phyloP scores from a whole-genome alignment of 2,113 vertebrate genomes.

The Syrmaticus mikado region DNA sequence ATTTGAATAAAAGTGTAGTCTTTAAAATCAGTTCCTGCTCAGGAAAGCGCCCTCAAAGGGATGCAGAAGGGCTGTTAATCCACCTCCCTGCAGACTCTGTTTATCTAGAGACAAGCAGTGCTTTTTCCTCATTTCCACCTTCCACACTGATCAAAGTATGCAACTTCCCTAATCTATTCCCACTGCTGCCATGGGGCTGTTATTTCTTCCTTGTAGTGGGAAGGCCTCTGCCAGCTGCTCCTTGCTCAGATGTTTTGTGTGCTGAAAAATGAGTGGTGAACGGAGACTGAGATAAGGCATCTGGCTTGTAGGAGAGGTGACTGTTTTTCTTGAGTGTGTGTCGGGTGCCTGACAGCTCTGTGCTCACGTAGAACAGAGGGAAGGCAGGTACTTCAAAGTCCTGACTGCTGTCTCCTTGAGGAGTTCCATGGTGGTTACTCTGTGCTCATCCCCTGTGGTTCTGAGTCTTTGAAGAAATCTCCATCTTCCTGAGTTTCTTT shows the following conservation, averaged over 20 bases:
- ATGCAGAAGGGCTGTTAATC: background rate
- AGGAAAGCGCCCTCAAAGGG: background rate
- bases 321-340: background rate
- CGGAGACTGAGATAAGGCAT: background rate
- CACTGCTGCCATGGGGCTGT: background rate
- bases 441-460: background rate
- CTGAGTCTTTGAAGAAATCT: background rate
- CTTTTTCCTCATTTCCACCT: conserved; percentile 1
- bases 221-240: background rate
- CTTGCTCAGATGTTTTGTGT: background rate
- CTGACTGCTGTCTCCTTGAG: background rate
- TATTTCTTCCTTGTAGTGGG: background rate
- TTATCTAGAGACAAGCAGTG: background rate
- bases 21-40: background rate
- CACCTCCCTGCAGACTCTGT: background rate
- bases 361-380: background rate
- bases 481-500: background rate
- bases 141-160: background rate
- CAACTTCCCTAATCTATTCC: background rate
- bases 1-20: background rate
- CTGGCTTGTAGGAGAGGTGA: background rate
- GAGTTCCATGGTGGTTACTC: background rate
- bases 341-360: background rate
- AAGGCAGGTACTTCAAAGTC: background rate
- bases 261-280: background rate